These are phyloP conservation scores for Zaprionus tsacasi DNA, from an alignment of 1,140 invertebrate genomes.

Conservation along the genomic window DNA sequence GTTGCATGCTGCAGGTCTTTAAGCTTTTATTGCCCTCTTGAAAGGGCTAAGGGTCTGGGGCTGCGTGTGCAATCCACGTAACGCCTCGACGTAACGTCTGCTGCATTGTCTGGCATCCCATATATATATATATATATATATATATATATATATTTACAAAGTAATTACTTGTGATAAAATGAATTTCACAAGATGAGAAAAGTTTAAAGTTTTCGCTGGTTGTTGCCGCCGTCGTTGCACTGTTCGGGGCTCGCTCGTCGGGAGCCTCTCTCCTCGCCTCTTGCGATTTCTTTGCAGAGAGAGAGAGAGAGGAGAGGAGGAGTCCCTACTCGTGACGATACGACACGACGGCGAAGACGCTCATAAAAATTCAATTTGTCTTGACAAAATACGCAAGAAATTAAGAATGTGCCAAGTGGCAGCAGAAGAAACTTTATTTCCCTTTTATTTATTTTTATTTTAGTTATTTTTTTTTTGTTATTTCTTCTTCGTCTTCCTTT, in stretches of 20 bases:
- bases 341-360: constrained; percentile 48
- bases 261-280: constrained; percentile 32
- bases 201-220: constrained; percentile 73
- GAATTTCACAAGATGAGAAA: constrained; percentile 81
- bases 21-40: constrained; percentile 54
- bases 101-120: constrained; percentile 58
- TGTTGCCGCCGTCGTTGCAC: constrained; percentile 27
- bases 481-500: not conserved
- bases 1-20: constrained; percentile 33
- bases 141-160: constrained; percentile 71
- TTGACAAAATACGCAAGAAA: constrained; percentile 83
- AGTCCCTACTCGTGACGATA: too few relatives aligned
- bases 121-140: constrained; percentile 46
- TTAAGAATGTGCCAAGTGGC: constrained; percentile 82
- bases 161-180: constrained; percentile 83
- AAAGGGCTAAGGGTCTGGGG: constrained; percentile 50
- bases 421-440: constrained; percentile 78
- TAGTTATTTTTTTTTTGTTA: constrained; percentile 4
- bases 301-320: not conserved
- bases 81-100: constrained; percentile 40
- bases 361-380: constrained; percentile 83
- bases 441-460: constrained; percentile 58
- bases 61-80: constrained; percentile 50
- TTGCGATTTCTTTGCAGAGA: constrained; percentile 64
- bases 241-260: constrained; percentile 11